Evolutionary conservation across 2,797 vertebrate species (phyloP).

Genomic region (Cercopithecus neglectus): DNA sequence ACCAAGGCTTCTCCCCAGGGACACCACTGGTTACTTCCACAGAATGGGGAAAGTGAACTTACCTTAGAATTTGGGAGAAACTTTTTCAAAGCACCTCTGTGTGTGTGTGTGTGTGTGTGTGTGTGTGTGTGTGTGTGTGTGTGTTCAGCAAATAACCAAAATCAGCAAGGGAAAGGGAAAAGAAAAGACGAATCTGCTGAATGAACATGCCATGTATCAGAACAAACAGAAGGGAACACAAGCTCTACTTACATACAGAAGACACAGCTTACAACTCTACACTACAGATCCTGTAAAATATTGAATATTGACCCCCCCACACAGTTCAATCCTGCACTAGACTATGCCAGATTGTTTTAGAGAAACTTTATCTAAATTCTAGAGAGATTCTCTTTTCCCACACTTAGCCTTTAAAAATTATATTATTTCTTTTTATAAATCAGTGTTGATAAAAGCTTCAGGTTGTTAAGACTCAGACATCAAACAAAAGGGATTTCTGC

Average conservation of each 20-base stretch:
- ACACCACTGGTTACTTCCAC: neutral
- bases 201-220: neutral
- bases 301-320: neutral
- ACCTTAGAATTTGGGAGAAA: conserved; percentile 24
- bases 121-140: neutral
- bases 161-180: neutral
- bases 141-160: neutral
- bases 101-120: neutral
- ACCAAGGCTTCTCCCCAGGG: neutral
- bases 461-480: neutral
- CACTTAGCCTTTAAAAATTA: neutral
- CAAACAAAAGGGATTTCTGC: neutral
- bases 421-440: conserved; percentile 39
- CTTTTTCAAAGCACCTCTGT: neutral
- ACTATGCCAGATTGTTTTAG: conserved; percentile 27
- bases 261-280: neutral
- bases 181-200: neutral
- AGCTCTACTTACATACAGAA: neutral
- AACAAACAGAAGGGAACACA: neutral
- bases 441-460: neutral
- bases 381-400: neutral
- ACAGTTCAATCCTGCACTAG: neutral
- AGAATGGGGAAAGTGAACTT: neutral
- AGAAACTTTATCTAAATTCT: conserved; percentile 44
- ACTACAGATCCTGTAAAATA: neutral